Percentiles rank a stretch among this genome's conserved stretches.
phyloP scores from a whole-genome alignment of 2,113 vertebrate genomes.

The Mormyrus lacerda region DNA sequence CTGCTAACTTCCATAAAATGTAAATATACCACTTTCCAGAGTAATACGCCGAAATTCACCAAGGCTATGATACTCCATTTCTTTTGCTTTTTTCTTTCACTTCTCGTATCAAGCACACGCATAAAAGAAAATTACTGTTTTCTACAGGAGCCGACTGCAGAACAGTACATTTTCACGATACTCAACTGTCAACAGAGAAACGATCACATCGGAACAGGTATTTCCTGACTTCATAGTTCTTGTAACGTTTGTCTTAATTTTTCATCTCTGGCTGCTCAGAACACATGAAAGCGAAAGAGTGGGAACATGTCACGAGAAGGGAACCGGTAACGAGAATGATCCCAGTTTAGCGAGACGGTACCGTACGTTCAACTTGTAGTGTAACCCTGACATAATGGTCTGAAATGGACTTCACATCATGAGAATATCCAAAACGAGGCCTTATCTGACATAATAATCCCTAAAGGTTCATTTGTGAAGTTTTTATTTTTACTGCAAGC shows the following conservation, averaged over 20 bases:
- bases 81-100: neutral
- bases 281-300: neutral
- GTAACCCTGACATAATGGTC: constrained; percentile 50
- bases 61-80: constrained; percentile 20
- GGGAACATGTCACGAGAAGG: neutral
- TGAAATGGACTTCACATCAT: constrained; percentile 12
- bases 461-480: constrained; percentile 12
- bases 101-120: neutral
- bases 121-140: neutral
- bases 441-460: constrained; percentile 47
- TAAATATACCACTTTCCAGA: constrained; percentile 44
- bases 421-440: constrained; percentile 52
- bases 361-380: constrained; percentile 53
- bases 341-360: constrained; percentile 59
- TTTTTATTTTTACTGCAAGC: neutral
- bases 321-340: constrained; percentile 61
- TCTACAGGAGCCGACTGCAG: neutral
- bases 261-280: neutral
- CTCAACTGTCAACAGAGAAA: neutral
- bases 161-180: neutral
- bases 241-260: neutral
- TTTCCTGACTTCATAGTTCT: neutral
- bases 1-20: constrained; percentile 47
- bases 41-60: constrained; percentile 39
- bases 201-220: neutral